Base-by-base conservation (phyloP, 2,888 invertebrate genomes). In the Erpobdella octoculata region DNA sequence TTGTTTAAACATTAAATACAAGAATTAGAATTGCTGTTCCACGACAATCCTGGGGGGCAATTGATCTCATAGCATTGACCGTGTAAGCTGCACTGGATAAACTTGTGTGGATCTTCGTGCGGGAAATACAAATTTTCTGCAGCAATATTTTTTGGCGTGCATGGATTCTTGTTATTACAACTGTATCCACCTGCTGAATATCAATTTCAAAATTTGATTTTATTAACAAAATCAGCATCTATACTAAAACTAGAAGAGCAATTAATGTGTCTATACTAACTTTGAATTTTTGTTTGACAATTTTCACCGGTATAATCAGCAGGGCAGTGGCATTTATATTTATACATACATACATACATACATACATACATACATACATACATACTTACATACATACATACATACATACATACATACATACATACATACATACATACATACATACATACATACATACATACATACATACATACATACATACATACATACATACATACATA, bases 11-110 rank as follows among this genome's bases (percentile, higher is more conserved):
- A n/a, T n/a, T n/a, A n/a, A n/a, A n/a, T n/a, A n/a, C n/a, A n/a
- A n/a, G n/a, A 79, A 70, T 75, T 74, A 36, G n/a, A n/a, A n/a
- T n/a, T n/a, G n/a, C n/a, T n/a, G 70, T 78, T 75, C 80, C 80
- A 80, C 15, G 76, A 73, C 6, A 78, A 75, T 15, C 76, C 76
- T 12, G 73, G 21, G 41, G 77, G 75, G 66, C 79, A 79, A 5
- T 73, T 71, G 53, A 78, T 74, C 18, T 75, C 73, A 68, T 76
- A 77, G 33, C 78, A 77, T n/a, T 77, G 75, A 9, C 78, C 78
- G 8, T 74, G 71, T 71, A 76, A 73, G 70, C 77, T 77, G 61
- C 79, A 79, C 73, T 78, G 78, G 35, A 79, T 78, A 72, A 77
- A 79, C 70, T 75, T 74, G 37, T 67, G 72, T 4, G 74, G 73